Base-by-base conservation (phyloP, 2,888 invertebrate species). In the Muscina levida region DNA sequence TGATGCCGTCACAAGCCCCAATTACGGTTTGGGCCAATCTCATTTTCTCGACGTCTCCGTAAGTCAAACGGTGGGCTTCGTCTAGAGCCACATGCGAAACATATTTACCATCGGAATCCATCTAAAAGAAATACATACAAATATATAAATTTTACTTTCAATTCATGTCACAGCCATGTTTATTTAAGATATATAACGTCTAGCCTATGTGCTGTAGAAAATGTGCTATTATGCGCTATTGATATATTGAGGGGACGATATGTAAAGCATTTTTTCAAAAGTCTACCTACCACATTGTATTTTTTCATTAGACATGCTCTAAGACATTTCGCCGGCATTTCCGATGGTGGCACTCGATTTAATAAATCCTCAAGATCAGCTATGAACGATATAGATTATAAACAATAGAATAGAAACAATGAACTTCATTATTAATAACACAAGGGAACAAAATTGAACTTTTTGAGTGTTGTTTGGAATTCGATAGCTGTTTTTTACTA, bases 81-180 rank as follows among this genome's bases (percentile, higher is more conserved):
- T 46, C 31, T 15, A 66, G 11, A 11, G 66, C 66, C 4, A n/a
- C 66, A 0, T 5, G 5, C 11, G 31, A 15, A 53, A 48, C 53
- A 19, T 51, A 70, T 70, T 53, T 53, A 26, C 56, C 68, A 66
- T 46, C 24, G 10, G 66, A 66, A 46, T 66, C 46, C 66, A 66
- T 66, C 66, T 66, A 31, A 46, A 26, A n/a, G n/a, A 15, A 31
- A 46, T 22, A 44, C 24, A 8, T 22, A 53, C 10, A 22, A 57
- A 26, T 57, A 13, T 13, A n/a, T 37, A 59, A 5, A 15, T 26
- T 37, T 26, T 37, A 31, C n/a, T n/a, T n/a, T n/a, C n/a, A n/a
- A n/a, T n/a, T n/a, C n/a, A n/a, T n/a, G n/a, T n/a, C n/a, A n/a
- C n/a, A n/a, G n/a, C n/a, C n/a, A n/a, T n/a, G n/a, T n/a, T n/a